Evolutionary conservation across 2,113 vertebrate species (phyloP).

Genomic region (Sarotherodon lohbergeri): DNA sequence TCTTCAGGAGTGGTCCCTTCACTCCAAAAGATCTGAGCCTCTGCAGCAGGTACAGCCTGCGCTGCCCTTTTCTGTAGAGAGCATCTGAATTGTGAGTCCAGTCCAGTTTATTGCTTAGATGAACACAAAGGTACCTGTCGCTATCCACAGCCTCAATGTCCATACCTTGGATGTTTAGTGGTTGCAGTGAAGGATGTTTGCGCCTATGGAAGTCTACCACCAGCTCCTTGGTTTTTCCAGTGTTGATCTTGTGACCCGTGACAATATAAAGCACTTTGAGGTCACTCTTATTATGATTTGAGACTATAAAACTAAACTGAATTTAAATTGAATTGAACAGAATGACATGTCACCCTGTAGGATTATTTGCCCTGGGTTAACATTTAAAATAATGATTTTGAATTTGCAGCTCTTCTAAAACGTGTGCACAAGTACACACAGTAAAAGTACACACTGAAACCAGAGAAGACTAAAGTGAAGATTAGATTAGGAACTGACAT

Average conservation of each 20-base stretch:
- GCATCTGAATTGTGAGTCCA: neutral
- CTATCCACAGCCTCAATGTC: accelerated
- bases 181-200: neutral
- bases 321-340: neutral
- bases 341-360: accelerated
- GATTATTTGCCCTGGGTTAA: neutral
- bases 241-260: accelerated
- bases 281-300: neutral
- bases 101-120: neutral
- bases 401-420: neutral
- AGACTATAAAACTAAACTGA: neutral
- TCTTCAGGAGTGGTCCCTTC: neutral
- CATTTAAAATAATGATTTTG: neutral
- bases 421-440: neutral
- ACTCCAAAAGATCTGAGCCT: neutral
- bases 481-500: accelerated
- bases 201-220: accelerated
- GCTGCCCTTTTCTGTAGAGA: neutral
- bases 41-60: neutral
- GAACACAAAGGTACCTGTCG: neutral
- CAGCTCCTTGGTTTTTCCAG: neutral
- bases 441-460: neutral
- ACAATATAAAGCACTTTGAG: neutral
- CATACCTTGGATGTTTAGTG: neutral
- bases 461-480: neutral